phyloP scores from a whole-genome alignment of 2,888 invertebrate genomes.

The Nomada hirtipes region DNA sequence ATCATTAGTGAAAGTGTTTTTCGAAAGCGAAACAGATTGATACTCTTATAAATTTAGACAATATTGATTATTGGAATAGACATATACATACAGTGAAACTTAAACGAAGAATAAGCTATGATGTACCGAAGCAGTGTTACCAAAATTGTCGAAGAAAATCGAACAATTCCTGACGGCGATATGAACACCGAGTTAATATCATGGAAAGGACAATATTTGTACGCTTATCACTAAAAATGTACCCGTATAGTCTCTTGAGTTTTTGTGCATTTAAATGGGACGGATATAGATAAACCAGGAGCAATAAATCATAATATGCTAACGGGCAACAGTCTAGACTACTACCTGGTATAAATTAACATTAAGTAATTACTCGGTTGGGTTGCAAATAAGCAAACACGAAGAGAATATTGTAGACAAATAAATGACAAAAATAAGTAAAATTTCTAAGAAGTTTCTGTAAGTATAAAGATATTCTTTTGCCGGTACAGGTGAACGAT shows the following conservation, averaged over 20 bases:
- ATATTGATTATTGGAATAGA: neutral
- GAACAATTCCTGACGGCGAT: neutral
- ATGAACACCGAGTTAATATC: neutral
- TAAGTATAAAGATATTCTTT: conserved; percentile 50
- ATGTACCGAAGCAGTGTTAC: neutral
- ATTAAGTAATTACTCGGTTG: neutral
- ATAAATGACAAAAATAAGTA: neutral
- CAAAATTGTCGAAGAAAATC: neutral
- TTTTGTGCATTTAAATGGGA: neutral
- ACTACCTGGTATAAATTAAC: neutral
- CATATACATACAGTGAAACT: neutral
- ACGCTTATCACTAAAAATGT: neutral
- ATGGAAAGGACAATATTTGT: neutral
- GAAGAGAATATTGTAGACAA: neutral
- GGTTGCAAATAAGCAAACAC: neutral
- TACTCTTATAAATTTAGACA: neutral
- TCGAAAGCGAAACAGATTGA: neutral
- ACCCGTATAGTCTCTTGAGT: neutral
- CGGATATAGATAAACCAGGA: neutral
- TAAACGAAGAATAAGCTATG: neutral
- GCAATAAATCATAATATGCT: neutral
- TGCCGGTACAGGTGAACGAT: conserved; percentile 61
- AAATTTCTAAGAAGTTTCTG: neutral
- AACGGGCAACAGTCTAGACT: neutral
- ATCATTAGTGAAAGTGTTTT: neutral